Percentiles rank a stretch among this genome's conserved stretches.
These are phyloP conservation scores for Brenthis hecate DNA, from an alignment of 2,888 invertebrate genomes.

Conservation along the genomic window DNA sequence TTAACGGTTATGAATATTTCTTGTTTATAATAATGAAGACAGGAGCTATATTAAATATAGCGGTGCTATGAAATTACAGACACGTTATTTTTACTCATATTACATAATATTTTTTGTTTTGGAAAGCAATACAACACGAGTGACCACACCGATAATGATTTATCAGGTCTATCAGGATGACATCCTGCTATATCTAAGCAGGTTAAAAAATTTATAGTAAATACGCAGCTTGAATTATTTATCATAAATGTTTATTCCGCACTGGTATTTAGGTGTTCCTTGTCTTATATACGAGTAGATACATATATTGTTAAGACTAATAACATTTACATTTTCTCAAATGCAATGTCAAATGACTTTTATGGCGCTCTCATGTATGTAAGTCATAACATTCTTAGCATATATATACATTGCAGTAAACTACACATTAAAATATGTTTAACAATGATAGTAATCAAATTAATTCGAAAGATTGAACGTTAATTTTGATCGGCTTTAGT, in stretches of 20 bases:
- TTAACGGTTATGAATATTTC: too few relatives aligned
- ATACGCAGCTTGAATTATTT: conserved; percentile 30
- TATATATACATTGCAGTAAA: too few relatives aligned
- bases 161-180: not conserved
- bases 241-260: conserved; percentile 23
- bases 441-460: too few relatives aligned
- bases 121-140: not conserved
- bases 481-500: too few relatives aligned
- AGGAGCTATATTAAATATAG: too few relatives aligned
- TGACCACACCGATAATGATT: not conserved
- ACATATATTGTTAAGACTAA: conserved; percentile 24
- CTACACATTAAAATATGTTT: too few relatives aligned
- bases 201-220: conserved; percentile 15
- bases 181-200: not conserved
- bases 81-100: too few relatives aligned
- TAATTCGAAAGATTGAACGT: too few relatives aligned
- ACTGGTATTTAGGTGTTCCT: conserved; percentile 27
- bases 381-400: not conserved
- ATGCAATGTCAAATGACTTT: conserved; percentile 14
- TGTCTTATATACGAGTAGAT: conserved; percentile 2
- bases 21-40: too few relatives aligned
- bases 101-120: not conserved
- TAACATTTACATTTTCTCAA: conserved; percentile 22
- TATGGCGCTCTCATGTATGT: not conserved
- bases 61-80: too few relatives aligned